Conservation (phyloP, 1,140 invertebrate species). For the Sesamia nonagrioides region DNA sequence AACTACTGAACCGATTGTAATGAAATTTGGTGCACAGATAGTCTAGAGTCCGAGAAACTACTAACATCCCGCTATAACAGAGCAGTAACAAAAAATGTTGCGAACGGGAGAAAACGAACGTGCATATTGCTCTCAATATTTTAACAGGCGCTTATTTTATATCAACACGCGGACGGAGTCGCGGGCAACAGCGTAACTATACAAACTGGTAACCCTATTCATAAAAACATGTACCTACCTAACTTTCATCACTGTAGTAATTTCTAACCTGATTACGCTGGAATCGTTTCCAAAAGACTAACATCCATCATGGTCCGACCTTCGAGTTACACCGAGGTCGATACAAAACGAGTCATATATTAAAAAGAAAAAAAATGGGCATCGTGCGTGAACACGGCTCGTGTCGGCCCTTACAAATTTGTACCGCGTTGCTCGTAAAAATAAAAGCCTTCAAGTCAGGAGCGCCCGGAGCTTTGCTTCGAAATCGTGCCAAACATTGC, state of each 20-base stretch:
- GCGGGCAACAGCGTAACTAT: no score
- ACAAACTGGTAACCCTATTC: no score
- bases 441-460: conserved; percentile 57
- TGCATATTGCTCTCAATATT: no score
- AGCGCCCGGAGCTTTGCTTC: conserved; percentile 30
- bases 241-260: conserved; percentile 43
- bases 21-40: no score
- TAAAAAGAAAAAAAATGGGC: conserved; percentile 62
- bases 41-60: no score
- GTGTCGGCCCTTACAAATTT: conserved; percentile 77
- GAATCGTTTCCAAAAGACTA: conserved; percentile 40
- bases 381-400: conserved; percentile 65
- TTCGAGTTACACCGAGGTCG: conserved; percentile 63
- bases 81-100: no score
- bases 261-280: conserved; percentile 25
- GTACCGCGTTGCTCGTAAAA: conserved; percentile 68
- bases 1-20: no score
- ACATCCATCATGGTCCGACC: conserved; percentile 58
- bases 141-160: no score
- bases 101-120: no score
- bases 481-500: conserved; percentile 33
- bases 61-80: no score
- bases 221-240: background rate
- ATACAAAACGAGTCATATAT: conserved; percentile 62
- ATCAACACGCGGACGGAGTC: no score